phyloP scores from a whole-genome alignment of 2,113 vertebrate species.

The Melierax canorus region DNA sequence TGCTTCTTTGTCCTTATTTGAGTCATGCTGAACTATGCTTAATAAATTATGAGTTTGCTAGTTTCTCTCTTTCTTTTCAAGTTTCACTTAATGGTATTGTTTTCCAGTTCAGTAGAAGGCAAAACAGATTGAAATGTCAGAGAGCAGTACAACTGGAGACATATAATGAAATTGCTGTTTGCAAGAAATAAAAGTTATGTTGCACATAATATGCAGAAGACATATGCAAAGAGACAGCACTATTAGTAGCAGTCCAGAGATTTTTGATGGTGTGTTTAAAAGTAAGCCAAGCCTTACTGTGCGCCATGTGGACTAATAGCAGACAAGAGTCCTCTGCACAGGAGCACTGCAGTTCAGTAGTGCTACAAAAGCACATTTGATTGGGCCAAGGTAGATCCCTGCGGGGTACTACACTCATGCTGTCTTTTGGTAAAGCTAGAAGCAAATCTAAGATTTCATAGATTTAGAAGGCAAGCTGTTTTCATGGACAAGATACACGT shows the following conservation, averaged over 20 bases:
- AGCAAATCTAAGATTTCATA: neutral
- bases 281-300: neutral
- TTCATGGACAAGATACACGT: neutral
- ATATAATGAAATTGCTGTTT: neutral
- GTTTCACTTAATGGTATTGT: neutral
- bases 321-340: neutral
- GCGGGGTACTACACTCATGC: fast-evolving
- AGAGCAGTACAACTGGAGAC: neutral
- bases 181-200: neutral
- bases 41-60: neutral
- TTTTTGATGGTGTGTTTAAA: neutral
- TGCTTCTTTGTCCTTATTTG: neutral
- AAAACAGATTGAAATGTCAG: neutral
- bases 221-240: neutral
- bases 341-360: neutral
- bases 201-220: neutral
- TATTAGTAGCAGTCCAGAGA: neutral
- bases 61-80: neutral
- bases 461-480: neutral
- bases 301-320: neutral
- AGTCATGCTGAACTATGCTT: neutral
- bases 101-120: neutral
- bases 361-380: neutral
- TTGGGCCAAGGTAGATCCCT: neutral
- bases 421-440: neutral